Conservation (phyloP, 2,888 invertebrate species). For the Orthosia gothica region DNA sequence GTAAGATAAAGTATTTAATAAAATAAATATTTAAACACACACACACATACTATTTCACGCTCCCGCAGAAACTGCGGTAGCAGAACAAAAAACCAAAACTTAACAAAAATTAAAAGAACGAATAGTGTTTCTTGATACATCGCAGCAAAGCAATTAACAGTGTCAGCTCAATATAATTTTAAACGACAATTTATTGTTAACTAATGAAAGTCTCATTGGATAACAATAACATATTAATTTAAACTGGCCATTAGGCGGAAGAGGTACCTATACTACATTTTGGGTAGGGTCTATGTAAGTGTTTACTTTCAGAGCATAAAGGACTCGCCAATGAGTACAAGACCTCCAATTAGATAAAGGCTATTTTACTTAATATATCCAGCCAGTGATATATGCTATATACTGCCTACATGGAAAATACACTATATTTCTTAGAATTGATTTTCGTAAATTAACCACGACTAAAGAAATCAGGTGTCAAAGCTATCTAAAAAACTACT, state of each 20-base stretch:
- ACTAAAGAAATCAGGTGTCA: neutral
- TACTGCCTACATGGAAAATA: neutral
- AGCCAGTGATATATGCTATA: neutral
- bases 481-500: neutral
- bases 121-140: neutral
- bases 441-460: neutral
- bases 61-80: neutral
- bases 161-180: neutral
- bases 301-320: neutral
- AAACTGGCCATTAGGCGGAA: no score
- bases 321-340: neutral
- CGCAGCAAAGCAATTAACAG: neutral
- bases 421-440: neutral
- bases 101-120: no score
- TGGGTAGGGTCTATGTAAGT: neutral
- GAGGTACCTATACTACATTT: neutral
- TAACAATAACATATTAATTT: no score
- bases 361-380: neutral
- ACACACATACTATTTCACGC: neutral
- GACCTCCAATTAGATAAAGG: constrained; percentile 9
- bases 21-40: no score
- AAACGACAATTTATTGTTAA: no score
- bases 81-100: neutral
- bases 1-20: constrained; percentile 65
- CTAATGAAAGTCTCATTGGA: no score